phyloP scores from a whole-genome alignment of 2,888 invertebrate genomes.

The Electrophaes corylata region DNA sequence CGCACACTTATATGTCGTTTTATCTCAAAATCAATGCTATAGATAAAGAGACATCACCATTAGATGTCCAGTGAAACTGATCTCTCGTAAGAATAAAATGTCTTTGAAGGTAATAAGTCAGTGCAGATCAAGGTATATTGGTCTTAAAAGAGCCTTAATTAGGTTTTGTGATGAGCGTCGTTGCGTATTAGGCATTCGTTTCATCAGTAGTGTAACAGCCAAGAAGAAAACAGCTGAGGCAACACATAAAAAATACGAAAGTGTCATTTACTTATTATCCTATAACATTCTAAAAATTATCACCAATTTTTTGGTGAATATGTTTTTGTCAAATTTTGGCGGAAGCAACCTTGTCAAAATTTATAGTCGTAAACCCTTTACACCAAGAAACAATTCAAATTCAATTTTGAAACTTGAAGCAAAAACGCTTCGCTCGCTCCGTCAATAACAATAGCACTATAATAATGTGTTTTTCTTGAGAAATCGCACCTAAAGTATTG shows the following conservation, averaged over 20 bases:
- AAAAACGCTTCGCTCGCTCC: too few species aligned
- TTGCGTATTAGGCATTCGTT: constrained; percentile 77
- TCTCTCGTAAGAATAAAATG: constrained; percentile 25
- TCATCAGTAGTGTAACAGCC: constrained; percentile 65
- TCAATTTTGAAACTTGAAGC: too few species aligned
- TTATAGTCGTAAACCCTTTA: too few species aligned
- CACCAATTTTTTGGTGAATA: too few species aligned
- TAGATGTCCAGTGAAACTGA: constrained; percentile 49
- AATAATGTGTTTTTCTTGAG: too few species aligned
- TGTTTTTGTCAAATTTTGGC: too few species aligned
- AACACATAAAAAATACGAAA: not conserved
- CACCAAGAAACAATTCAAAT: too few species aligned
- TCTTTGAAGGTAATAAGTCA: not conserved
- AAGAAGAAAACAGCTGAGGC: not conserved
- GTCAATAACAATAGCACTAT: too few species aligned
- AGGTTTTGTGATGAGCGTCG: constrained; percentile 80
- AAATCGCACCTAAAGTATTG: too few species aligned
- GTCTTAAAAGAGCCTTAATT: constrained; percentile 71
- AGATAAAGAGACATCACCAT: constrained; percentile 67
- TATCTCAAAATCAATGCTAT: constrained; percentile 78
- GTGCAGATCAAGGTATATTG: constrained; percentile 48
- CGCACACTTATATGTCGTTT: constrained; percentile 71
- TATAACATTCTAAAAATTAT: too few species aligned
- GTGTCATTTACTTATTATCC: too few species aligned
- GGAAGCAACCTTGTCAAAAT: too few species aligned